A percentile compares a stretch with the other conserved stretches of the same genome.
These are phyloP conservation scores for Nothocercus nigrocapillus DNA, from an alignment of 2,113 vertebrate genomes.

Conservation along the genomic window DNA sequence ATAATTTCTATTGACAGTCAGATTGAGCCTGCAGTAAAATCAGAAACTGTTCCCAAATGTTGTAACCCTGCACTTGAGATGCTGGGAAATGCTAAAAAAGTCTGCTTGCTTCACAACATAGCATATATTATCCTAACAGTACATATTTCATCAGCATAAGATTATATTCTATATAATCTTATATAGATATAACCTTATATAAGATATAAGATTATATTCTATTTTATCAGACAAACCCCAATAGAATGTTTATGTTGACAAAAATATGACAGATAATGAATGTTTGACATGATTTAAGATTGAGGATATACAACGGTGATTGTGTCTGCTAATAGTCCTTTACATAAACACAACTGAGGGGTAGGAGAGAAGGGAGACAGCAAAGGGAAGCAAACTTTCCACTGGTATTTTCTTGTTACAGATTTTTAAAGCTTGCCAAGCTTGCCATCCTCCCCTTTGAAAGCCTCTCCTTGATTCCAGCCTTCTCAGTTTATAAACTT, in stretches of 20 bases:
- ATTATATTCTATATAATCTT: background rate
- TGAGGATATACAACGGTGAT: background rate
- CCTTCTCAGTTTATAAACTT: background rate
- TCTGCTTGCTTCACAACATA: background rate
- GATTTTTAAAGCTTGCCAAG: background rate
- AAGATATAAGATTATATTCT: background rate
- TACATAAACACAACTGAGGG: background rate
- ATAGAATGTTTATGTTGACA: background rate
- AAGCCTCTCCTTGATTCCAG: background rate
- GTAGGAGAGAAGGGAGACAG: background rate
- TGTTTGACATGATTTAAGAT: background rate
- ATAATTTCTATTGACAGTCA: background rate
- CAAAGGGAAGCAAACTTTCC: background rate
- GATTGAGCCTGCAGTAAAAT: background rate
- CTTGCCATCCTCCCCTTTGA: background rate
- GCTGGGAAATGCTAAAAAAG: background rate
- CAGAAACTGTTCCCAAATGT: background rate
- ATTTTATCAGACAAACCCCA: background rate
- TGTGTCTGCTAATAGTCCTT: background rate
- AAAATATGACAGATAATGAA: background rate
- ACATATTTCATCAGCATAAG: background rate
- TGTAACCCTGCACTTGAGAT: background rate
- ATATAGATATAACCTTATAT: no score
- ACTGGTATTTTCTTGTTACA: background rate
- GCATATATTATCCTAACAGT: background rate